Evolutionary conservation across 2,888 invertebrate genomes (phyloP), one percentile per base, ranked within the genome.

Genomic region (Torymus aiolomorphi): DNA sequence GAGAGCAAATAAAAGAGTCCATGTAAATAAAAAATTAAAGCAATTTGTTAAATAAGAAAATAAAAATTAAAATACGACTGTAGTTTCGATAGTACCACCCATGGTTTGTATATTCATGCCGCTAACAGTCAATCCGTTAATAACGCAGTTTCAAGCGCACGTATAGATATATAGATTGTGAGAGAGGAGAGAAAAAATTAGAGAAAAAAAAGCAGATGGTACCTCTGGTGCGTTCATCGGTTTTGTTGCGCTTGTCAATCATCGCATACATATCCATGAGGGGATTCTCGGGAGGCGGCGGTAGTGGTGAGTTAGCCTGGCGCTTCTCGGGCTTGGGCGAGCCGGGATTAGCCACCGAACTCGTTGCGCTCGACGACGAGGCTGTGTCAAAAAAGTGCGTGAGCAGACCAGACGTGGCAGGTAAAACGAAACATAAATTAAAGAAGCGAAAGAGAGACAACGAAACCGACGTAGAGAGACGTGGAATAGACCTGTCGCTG

Each of bases 261-360:
- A 85, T 86, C 0, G 90, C 88, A 76, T 91, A 91, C 52, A 91
- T 87, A 61, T 92, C 92, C 31, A 89, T 87, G n/a, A 42, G 42
- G 8, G 80, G 83, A 52, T 84, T 86, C 63, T 95, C 95, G 0
- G 96, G 96, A 1, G 96, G 96, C 2, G 96, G 96, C 5, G 97
- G 97, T 49, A 97, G 90, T 0, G 97, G 97, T 0, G 96, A 97
- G 90, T 97, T 97, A 0, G 97, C 97, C 89, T 96, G 96, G 2
- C 97, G 93, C 91, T 97, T 96, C 90, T 97, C 97, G 0, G 96
- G 96, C 89, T 97, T 97, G 0, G 96, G 97, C 0, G 97, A 97
- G 14, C 96, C 95, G n/a, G 95, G 91, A 85, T 95, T 95, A 51
- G 94, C 93, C 83, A 94, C 93, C 5, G 95, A 94, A 83, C 94